A percentile compares a stretch with the other conserved stretches of the same genome.
These are phyloP conservation scores for Eupleurogrammus muticus DNA, from an alignment of 2,797 vertebrate species.

Conservation along the genomic window DNA sequence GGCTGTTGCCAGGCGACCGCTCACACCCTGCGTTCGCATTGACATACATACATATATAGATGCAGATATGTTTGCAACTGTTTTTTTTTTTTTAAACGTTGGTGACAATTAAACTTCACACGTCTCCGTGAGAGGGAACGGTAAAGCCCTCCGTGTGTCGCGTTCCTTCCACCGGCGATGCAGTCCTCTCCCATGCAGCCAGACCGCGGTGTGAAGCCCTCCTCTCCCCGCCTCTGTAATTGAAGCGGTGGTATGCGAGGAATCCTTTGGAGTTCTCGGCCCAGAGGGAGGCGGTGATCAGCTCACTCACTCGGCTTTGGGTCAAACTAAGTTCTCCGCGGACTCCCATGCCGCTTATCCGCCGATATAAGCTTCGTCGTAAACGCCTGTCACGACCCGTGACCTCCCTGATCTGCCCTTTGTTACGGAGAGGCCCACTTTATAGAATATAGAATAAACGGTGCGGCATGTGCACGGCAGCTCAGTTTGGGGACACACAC, in stretches of 20 bases:
- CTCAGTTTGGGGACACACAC: not conserved
- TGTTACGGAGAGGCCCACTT: conserved; percentile 10
- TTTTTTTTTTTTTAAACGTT: not conserved
- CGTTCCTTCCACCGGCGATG: not conserved
- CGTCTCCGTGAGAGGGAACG: not conserved
- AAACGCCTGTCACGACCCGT: conserved; percentile 35
- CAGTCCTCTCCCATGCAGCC: conserved; percentile 28
- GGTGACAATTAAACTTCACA: not conserved
- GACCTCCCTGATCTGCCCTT: conserved; percentile 27
- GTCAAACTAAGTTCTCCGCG: conserved; percentile 61
- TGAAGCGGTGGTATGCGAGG: conserved; percentile 65
- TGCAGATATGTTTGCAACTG: not conserved
- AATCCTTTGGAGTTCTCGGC: conserved; percentile 71
- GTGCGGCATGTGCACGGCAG: not conserved
- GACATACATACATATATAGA: conserved; percentile 12
- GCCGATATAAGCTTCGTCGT: conserved; percentile 39
- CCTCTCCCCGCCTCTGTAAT: conserved; percentile 48
- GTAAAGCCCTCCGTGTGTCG: not conserved
- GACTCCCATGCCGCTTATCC: conserved; percentile 33
- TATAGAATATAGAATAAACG: not conserved
- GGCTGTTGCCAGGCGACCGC: conserved; percentile 65
- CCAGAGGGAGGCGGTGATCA: conserved; percentile 65
- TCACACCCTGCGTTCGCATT: conserved; percentile 35
- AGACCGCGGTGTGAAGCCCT: conserved; percentile 16
- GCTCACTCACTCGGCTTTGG: conserved; percentile 61